These are phyloP conservation scores for Lacerta agilis DNA, from an alignment of 2,797 vertebrate genomes.

Conservation along the genomic window DNA sequence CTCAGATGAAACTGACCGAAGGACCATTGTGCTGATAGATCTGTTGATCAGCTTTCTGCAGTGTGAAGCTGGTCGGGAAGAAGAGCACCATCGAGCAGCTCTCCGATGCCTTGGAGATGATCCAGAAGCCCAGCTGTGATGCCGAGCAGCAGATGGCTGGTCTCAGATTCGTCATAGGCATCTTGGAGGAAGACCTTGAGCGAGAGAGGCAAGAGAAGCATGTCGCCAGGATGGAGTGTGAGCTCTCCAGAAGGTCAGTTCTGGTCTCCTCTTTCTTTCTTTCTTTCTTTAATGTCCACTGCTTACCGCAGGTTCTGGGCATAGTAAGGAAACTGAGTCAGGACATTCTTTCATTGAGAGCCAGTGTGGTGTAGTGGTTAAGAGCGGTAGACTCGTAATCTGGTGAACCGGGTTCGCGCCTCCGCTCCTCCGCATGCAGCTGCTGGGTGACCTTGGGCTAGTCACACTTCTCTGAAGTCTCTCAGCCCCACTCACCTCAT, in stretches of 20 bases:
- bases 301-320: neutral
- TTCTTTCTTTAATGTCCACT: neutral
- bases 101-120: conserved; percentile 77
- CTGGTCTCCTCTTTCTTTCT: neutral
- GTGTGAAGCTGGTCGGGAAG: conserved; percentile 76
- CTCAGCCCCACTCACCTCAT: no score
- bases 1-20: neutral
- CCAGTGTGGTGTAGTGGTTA: no score
- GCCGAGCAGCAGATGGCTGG: conserved; percentile 80
- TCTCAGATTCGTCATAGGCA: conserved; percentile 78
- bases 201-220: conserved; percentile 79
- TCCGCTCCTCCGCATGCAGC: no score
- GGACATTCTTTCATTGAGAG: no score
- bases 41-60: conserved; percentile 76
- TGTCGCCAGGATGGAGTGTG: conserved; percentile 70
- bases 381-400: no score
- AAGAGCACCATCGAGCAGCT: conserved; percentile 79
- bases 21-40: neutral
- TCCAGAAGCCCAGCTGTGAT: conserved; percentile 80
- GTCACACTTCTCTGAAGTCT: no score
- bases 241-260: conserved; percentile 75
- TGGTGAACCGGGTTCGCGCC: no score
- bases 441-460: no score
- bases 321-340: neutral
- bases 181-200: conserved; percentile 82